Evolutionary conservation across 53 echinoderm and acorn worm species (phyloP).

Genomic region (Mesocentrotus franciscanus): DNA sequence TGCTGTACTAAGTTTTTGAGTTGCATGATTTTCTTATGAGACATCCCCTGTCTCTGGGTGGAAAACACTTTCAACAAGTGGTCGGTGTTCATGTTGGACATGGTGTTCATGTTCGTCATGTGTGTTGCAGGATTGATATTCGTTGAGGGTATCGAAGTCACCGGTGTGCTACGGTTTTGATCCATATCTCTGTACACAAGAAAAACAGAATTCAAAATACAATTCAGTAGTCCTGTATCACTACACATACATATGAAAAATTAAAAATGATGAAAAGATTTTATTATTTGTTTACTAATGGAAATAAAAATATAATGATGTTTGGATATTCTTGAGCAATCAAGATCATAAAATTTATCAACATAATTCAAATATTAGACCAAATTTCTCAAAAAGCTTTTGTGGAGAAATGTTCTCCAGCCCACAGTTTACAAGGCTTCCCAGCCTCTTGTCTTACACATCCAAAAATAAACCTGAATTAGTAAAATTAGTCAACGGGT

Average conservation of each 20-base stretch:
- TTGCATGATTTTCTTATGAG: conserved; percentile 54
- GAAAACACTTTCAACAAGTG: conserved; percentile 63
- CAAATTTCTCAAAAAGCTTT: no score
- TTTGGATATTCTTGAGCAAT: background rate
- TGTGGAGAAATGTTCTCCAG: no score
- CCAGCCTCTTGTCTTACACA: no score
- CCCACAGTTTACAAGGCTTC: no score
- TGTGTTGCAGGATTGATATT: conserved; percentile 24
- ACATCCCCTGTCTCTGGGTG: conserved; percentile 15
- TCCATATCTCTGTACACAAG: conserved; percentile 69
- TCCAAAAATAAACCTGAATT: no score
- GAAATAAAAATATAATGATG: background rate
- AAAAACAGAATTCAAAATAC: background rate
- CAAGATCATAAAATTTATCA: background rate
- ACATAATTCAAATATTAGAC: no score
- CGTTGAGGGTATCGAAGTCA: conserved; percentile 59
- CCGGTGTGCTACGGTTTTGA: conserved; percentile 59
- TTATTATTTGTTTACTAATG: background rate
- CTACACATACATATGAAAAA: background rate
- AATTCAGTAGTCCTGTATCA: background rate
- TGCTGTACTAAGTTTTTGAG: conserved; percentile 70
- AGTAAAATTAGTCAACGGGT: no score
- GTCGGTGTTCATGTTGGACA: conserved; percentile 61
- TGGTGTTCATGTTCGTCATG: conserved; percentile 18
- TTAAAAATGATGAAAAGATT: background rate